phyloP scores from a whole-genome alignment of 92 coral and sea anemone species.

The Meandrina meandrites region DNA sequence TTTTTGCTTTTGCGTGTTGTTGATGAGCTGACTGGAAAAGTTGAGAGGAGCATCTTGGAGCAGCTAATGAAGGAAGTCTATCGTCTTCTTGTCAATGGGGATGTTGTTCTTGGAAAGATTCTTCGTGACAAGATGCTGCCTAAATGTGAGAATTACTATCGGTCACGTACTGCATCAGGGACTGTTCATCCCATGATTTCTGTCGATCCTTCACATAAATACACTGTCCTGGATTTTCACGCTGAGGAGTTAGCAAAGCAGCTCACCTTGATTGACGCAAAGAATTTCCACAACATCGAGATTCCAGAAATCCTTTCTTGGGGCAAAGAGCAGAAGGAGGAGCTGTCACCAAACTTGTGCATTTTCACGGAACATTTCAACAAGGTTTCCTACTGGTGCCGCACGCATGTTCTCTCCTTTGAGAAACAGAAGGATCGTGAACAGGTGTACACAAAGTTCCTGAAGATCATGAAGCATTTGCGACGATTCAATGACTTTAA shows the following conservation, averaged over 20 bases:
- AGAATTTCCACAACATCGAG: slow-evolving; percentile 87
- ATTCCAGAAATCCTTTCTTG: slow-evolving; percentile 97
- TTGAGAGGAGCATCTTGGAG: slow-evolving; percentile 90
- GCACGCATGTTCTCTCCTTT: slow-evolving; percentile 91
- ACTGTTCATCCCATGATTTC: slow-evolving; percentile 42
- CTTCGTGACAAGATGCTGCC: slow-evolving; percentile 90
- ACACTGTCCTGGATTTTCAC: slow-evolving; percentile 81
- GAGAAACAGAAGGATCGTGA: slow-evolving; percentile 93
- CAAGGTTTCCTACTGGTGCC: slow-evolving; percentile 98
- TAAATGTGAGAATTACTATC: slow-evolving; percentile 89
- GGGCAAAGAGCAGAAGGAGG: slow-evolving; percentile 99
- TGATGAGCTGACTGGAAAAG: slow-evolving; percentile 93
- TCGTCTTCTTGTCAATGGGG: slow-evolving; percentile 88
- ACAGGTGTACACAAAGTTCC: slow-evolving; percentile 85
- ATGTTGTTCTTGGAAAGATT: slow-evolving; percentile 84
- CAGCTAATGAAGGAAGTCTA: slow-evolving; percentile 90
- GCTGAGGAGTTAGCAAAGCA: slow-evolving; percentile 90
- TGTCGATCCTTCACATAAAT: slow-evolving; percentile 36
- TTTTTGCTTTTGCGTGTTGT: slow-evolving; percentile 88
- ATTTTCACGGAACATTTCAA: slow-evolving; percentile 96
- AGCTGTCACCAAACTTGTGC: slow-evolving; percentile 86
- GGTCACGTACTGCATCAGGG: slow-evolving; percentile 67
- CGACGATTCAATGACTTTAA: slow-evolving; percentile 94
- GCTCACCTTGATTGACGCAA: slow-evolving; percentile 90
- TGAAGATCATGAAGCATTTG: slow-evolving; percentile 96